Base-by-base conservation (phyloP, 2,113 vertebrate species). In the Microtus richardsoni region DNA sequence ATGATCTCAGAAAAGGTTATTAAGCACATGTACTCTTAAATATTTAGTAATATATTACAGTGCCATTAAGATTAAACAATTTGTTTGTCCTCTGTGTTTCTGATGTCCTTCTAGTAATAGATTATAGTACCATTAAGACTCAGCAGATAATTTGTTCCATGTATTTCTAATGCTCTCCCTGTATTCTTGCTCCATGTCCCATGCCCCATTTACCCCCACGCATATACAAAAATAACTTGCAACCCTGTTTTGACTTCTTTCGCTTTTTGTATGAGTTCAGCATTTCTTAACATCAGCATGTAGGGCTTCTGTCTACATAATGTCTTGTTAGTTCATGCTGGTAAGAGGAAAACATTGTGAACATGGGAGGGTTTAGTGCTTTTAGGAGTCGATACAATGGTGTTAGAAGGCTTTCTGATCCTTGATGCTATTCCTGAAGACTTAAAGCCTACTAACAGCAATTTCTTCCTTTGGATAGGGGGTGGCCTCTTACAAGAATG, bases 401-500 rank as follows among this genome's bases (percentile, higher is more conserved):
- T 22, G 26, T 68, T 39, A 44, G 64, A 82, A 85, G 44, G 28
- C 49, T 91, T 92, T 70, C 70, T 88, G 54, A 88, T 83, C 83
- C 71, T 85, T 89, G 52, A 91, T 14, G 41, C 66, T 66, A 62
- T 95, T 14, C 70, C 79, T 92, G 24, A 87, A 93, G 41, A 77
- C 87, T 73, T 94, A 52, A 90, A 39, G 89, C 94, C 74, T 88
- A 44, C 80, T 47, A 88, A 86, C 89, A 94, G 30, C 79, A 94
- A 68, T 88, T 95, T 95, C 79, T 93, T 88, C 58, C 75, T 93
- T 21, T 68, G 79, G 74, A 52, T 92, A 96, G 26, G 79, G 39
- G 71, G 85, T 70, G 96, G 77, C 19, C 71, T 80, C 87, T 96
- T 88, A 96, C 97, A 58, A 97, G 94, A 96, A 96, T 98, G 82